These are phyloP conservation scores for Eilema depressum DNA, from an alignment of 2,888 invertebrate species.

Conservation along the genomic window DNA sequence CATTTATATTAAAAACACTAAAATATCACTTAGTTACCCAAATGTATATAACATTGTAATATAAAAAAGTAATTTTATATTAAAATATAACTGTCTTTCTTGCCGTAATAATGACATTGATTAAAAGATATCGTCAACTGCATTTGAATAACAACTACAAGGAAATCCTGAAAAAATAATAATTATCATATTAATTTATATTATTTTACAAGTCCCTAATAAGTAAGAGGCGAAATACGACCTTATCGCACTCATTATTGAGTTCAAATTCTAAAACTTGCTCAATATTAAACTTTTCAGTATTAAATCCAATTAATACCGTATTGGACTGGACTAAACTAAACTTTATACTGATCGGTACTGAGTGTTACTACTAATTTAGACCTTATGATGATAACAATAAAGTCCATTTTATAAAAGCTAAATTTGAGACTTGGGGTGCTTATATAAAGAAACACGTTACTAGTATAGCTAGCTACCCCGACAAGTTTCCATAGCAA, in stretches of 20 bases:
- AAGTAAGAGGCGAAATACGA: neutral
- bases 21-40: neutral
- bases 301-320: neutral
- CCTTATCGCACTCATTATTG: neutral
- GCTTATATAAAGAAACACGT: no score
- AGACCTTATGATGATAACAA: neutral
- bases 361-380: neutral
- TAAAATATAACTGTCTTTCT: neutral
- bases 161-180: neutral
- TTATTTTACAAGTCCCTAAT: neutral
- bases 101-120: conserved; percentile 1
- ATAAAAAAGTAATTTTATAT: neutral
- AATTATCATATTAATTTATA: neutral
- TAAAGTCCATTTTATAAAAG: neutral
- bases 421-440: no score
- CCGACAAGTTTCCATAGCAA: no score
- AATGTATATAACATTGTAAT: neutral
- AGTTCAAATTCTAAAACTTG: neutral
- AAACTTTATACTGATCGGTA: neutral
- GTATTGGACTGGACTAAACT: neutral
- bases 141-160: neutral
- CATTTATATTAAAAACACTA: no score
- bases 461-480: no score
- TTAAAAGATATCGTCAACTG: neutral
- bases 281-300: neutral